Evolutionary conservation across 2,113 vertebrate species (phyloP).

Genomic region (Ceyx margarethae): DNA sequence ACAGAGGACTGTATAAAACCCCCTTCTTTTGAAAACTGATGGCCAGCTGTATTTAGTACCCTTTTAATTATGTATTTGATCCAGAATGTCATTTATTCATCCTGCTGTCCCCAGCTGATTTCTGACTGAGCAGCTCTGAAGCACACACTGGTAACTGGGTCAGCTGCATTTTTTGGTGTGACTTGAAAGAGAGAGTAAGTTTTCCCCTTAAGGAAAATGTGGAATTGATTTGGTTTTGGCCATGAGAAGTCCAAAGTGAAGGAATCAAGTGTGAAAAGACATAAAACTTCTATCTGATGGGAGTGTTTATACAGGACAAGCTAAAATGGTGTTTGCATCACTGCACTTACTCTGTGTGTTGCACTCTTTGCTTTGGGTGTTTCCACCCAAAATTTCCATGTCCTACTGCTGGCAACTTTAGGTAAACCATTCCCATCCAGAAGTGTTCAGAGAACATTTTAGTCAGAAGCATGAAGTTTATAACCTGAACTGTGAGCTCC

Average conservation of each 20-base stretch:
- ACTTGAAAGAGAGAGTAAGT: slow-evolving; percentile 29
- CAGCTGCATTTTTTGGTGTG: slow-evolving; percentile 17
- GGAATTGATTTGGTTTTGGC: neutral
- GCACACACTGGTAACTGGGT: slow-evolving; percentile 29
- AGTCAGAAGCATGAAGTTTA: neutral
- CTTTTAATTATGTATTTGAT: slow-evolving; percentile 56
- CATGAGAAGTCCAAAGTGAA: neutral
- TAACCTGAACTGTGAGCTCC: neutral
- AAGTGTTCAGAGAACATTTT: neutral
- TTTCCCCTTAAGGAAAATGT: slow-evolving; percentile 15
- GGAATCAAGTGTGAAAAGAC: neutral
- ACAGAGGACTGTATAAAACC: neutral
- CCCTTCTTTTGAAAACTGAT: slow-evolving; percentile 31
- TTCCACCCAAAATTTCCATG: too few species aligned
- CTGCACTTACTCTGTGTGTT: neutral
- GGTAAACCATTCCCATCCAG: neutral
- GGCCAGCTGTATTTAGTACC: slow-evolving; percentile 34
- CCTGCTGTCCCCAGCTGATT: slow-evolving; percentile 42
- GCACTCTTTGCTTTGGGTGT: neutral
- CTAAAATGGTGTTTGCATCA: neutral
- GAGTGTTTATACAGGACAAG: neutral
- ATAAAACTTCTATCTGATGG: neutral
- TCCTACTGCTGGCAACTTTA: neutral
- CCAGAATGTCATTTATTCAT: slow-evolving; percentile 33
- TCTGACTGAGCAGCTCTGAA: slow-evolving; percentile 21